Evolutionary conservation across 2,113 vertebrate genomes (phyloP), one percentile per base, ranked within the genome.

Genomic region (Sinocyclocheilus rhinocerous): DNA sequence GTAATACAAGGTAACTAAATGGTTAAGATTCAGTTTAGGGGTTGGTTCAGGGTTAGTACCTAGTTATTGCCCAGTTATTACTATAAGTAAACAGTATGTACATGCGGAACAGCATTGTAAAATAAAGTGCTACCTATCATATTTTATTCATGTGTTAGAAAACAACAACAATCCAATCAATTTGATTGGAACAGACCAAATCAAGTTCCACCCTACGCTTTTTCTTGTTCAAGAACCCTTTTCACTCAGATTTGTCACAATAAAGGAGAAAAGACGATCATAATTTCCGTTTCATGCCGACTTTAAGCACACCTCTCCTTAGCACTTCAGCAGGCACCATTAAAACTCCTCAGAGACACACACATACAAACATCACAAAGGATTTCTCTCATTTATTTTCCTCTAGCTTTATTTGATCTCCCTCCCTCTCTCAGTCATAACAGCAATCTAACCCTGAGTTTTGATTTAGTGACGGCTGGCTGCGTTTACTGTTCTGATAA

Each of bases 391-490:
- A 72, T 85, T 70, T 73, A n/a, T 57, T 48, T 76, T 59, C 33
- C 33, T 65, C 52, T 16, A 48, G 90, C 88, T 91, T 91, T 61
- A 61, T 61, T 61, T 88, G 80, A 77, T 88, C 79, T 85, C 86
- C 79, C 57, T 86, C 52, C 70, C 83, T 83, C 86, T 84, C 83
- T 59, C 78, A 81, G 50, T 84, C 85, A 84, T 48, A 86, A 86
- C 84, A 81, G 85, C 84, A 77, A 84, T 76, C 36, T 89, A 89
- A 90, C 90, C 86, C 77, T n/a, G 0, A 76, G 76, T 80, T 77
- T 82, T 89, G 2, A 84, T 85, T 90, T 87, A 86, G 86, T 48
- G 52, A 63, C 83, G 80, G 4, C 6, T 78, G 85, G 73, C 88
- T 84, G 18, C 33, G 33, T 85, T 67, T 57, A 36, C 84, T 45